Evolutionary conservation across 2,888 invertebrate genomes (phyloP).

Genomic region (Notocelia uddmanniana): DNA sequence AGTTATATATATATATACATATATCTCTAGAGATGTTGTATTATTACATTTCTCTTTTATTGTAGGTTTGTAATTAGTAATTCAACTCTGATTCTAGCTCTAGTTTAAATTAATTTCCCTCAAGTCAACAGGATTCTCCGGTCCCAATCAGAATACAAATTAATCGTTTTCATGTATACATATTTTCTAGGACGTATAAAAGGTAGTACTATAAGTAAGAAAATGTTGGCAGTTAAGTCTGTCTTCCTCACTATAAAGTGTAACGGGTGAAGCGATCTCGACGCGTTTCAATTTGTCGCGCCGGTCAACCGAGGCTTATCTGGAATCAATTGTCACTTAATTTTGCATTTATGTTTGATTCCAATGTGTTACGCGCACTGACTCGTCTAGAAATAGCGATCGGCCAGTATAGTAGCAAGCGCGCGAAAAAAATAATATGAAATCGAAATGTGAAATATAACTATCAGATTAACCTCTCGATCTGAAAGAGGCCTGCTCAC

Average conservation of each 20-base stretch:
- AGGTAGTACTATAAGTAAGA: not conserved
- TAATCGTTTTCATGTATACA: not conserved
- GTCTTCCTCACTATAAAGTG: not conserved
- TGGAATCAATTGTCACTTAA: not conserved
- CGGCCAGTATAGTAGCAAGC: not conserved
- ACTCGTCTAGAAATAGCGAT: not conserved
- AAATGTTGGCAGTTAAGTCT: not conserved
- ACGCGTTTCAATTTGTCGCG: conserved; percentile 32
- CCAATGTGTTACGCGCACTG: not conserved
- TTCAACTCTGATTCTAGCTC: not conserved
- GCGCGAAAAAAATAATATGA: not conserved
- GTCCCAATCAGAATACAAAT: not conserved
- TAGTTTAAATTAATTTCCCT: not conserved
- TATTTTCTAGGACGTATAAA: not conserved
- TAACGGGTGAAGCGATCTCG: conserved; percentile 2
- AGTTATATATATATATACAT: no score
- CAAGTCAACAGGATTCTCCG: not conserved
- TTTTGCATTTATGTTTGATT: not conserved
- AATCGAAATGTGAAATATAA: not conserved
- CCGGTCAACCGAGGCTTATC: conserved; percentile 17
- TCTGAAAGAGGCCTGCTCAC: not conserved
- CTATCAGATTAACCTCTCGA: not conserved
- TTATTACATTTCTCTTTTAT: not conserved
- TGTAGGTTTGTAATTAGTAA: not conserved
- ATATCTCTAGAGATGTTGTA: no score